Evolutionary conservation across 1,140 invertebrate genomes (phyloP), one percentile per base, ranked within the genome.

Genomic region (Formica selysi): DNA sequence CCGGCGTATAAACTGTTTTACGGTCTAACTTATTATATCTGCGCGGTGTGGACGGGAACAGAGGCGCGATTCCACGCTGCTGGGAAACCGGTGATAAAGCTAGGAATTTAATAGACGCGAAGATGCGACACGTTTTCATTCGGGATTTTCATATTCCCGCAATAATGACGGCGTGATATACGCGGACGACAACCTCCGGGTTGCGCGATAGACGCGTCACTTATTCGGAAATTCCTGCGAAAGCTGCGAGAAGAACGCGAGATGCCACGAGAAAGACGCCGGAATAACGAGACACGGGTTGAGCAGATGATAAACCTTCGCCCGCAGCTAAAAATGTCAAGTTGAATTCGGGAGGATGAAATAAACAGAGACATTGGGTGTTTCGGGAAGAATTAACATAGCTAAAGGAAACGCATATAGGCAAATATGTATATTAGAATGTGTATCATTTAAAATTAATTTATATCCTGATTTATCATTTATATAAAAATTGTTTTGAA

Each of bases 1-100:
- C 59, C 59, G 73, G 32, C 62, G 32, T 32, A 84, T 85, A 78
- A 85, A 85, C 73, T 67, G 62, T 62, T 84, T 84, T 64, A 64
- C 71, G 81, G 22, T 84, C 76, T 38, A 83, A 83, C 80, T 84
- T 76, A 76, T 83, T 83, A 83, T 78, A 68, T 54, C 44, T n/a
- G 68, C n/a, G 70, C 44, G 44, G 10, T 44, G 54, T 57, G 54
- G 38, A 48, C 36, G 70, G 13, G 80, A 32, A 13, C 26, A 3
- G 26, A 32, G 57, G 16, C 8, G 62, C 19, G 26, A 8, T n/a
- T 6, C 22, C 6, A n/a, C 5, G 11, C 4, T 22, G 54, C 57
- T 26, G 54, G 36, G 16, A 22, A 29, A n/a, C 32, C 8, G 2
- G 57, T 36, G 81, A 65, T 78, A 85, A 85, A 78, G 36, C 81